A percentile compares a stretch with the other conserved stretches of the same genome.
These are phyloP conservation scores for Calameuta pallipes DNA, from an alignment of 2,888 invertebrate species.

Conservation along the genomic window DNA sequence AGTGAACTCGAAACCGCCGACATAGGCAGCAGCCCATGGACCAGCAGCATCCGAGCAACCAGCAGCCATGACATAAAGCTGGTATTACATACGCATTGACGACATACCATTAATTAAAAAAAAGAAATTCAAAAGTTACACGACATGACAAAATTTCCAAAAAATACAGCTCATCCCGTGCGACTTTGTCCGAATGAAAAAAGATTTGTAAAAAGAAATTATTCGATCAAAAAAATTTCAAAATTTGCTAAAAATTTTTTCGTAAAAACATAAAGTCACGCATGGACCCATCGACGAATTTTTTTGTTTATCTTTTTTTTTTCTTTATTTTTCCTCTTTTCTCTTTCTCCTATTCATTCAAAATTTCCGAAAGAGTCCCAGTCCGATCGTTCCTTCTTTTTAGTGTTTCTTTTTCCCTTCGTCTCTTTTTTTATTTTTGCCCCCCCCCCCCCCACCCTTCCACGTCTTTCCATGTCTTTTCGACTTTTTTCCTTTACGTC, in stretches of 20 bases:
- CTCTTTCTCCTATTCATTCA: no score
- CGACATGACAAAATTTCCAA: background rate
- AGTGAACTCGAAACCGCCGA: conserved; percentile 10
- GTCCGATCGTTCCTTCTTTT: no score
- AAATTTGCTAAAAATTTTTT: no score
- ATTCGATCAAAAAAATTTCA: no score
- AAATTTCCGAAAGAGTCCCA: no score
- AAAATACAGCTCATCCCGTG: background rate
- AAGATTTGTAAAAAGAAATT: no score
- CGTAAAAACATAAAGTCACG: no score
- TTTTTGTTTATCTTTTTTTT: no score
- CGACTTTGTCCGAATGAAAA: background rate
- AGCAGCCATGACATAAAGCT: background rate
- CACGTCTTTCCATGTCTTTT: background rate
- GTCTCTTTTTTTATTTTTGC: no score
- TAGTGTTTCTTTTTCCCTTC: no score
- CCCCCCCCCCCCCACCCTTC: background rate
- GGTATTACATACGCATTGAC: background rate
- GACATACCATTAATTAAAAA: background rate
- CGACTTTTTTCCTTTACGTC: conserved; percentile 19
- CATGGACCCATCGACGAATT: no score
- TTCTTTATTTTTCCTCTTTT: no score
- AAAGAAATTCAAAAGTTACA: background rate
- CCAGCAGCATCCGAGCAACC: background rate
- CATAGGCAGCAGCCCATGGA: background rate